A percentile compares a stretch with the other conserved stretches of the same genome.
phyloP scores from a whole-genome alignment of 2,888 invertebrate genomes.

The Tetranychus piercei region DNA sequence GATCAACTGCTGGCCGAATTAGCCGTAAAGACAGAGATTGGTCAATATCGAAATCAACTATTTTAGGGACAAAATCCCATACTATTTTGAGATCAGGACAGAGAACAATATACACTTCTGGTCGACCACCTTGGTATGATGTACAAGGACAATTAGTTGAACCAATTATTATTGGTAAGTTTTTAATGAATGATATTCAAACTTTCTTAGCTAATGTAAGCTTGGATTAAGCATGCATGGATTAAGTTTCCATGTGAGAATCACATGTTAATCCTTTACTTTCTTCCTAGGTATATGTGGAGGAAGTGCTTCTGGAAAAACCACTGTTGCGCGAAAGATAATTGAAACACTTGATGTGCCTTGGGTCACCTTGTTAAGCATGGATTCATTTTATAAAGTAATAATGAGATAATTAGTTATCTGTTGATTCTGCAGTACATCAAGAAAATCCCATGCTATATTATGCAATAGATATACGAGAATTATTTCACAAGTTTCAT shows the following conservation, averaged over 20 bases:
- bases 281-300: slow-evolving; percentile 67
- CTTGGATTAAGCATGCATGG: too few relatives aligned
- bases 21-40: too few relatives aligned
- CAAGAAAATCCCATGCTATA: too few relatives aligned
- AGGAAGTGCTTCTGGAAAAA: slow-evolving; percentile 96
- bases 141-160: slow-evolving; percentile 87
- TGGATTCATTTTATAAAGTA: slow-evolving; percentile 99
- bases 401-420: not conserved
- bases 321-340: slow-evolving; percentile 91
- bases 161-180: slow-evolving; percentile 81
- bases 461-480: too few relatives aligned
- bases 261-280: not conserved
- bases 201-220: not conserved
- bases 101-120: slow-evolving; percentile 89
- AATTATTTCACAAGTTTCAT: too few relatives aligned
- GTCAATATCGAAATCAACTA: too few relatives aligned
- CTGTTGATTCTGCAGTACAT: too few relatives aligned
- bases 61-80: slow-evolving; percentile 42
- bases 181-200: not conserved
- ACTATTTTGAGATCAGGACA: slow-evolving; percentile 65
- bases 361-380: slow-evolving; percentile 86
- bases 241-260: too few relatives aligned
- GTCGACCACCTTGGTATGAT: slow-evolving; percentile 96
- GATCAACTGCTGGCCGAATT: too few relatives aligned
- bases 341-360: slow-evolving; percentile 63